Evolutionary conservation across 1,140 invertebrate genomes (phyloP), one percentile per base, ranked within the genome.

Genomic region (Drosophila trapezifrons): DNA sequence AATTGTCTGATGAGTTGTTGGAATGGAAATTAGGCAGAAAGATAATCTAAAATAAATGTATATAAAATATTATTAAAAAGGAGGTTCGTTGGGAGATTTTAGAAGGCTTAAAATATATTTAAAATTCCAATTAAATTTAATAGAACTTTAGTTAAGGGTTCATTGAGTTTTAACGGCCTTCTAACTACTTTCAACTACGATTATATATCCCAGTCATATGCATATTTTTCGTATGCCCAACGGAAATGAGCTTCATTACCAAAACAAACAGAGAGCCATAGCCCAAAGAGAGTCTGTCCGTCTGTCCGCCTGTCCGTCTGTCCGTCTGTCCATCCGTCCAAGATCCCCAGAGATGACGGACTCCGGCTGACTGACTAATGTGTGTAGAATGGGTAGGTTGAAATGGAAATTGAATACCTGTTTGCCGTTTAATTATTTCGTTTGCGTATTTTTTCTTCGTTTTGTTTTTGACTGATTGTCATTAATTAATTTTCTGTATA

Each of bases 161-260:
- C 49, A 52, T 20, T 52, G 32, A 25, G 7, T 57, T 56, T 71
- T 17, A 38, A 40, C 32, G 25, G 13, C 9, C 49, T 70, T 22
- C 51, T 55, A 77, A 81, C 62, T 58, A 80, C 40, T 70, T 76
- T 71, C 76, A 73, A 51, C 62, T 79, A 37, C 32, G 7, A 2
- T 13, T 20, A 4, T 20, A 52, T 52, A 72, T 49, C 38, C 47
- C 18, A 32, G 60, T 35, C 60, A 60, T 82, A 79, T 82, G 80
- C 69, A 83, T 83, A 83, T 84, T 84, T 84, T 81, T 47, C 47
- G 66, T 70, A 70, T 82, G 63, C 46, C 56, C 76, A 91, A 80
- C 90, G 90, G 90, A 91, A 91, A 91, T 91, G 85, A 83, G 80
- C 85, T 84, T 91, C 89, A 91, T 91, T 91, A 91, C 90, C 79